Conservation (phyloP, 2,888 invertebrate species). For the Diploptera punctata region DNA sequence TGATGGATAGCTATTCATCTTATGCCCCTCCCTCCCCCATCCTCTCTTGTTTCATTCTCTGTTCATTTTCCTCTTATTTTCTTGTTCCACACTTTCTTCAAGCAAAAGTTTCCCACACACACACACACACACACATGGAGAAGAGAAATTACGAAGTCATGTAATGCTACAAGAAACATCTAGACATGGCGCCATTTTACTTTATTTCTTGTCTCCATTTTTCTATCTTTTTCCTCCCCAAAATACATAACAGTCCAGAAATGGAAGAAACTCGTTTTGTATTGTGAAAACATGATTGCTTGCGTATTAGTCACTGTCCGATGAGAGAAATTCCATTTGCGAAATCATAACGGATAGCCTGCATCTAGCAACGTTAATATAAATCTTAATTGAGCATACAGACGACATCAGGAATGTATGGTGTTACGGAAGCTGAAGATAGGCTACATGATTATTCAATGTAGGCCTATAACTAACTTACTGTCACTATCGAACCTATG, state of each 20-base stretch:
- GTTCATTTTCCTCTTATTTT: constrained; percentile 24
- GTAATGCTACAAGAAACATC: constrained; percentile 14
- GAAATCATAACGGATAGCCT: too few relatives aligned
- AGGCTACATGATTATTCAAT: too few relatives aligned
- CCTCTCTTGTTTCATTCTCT: constrained; percentile 8
- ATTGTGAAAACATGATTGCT: too few relatives aligned
- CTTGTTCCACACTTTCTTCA: constrained; percentile 5
- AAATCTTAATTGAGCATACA: too few relatives aligned
- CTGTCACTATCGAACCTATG: too few relatives aligned
- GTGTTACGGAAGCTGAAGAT: too few relatives aligned
- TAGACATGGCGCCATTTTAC: constrained; percentile 1
- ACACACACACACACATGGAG: constrained; percentile 3
- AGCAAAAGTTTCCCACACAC: constrained; percentile 19
- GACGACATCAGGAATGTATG: too few relatives aligned
- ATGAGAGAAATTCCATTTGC: too few relatives aligned
- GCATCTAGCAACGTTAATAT: too few relatives aligned
- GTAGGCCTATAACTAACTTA: too few relatives aligned
- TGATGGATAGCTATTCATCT: constrained; percentile 40
- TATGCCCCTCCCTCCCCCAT: constrained; percentile 7
- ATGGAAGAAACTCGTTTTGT: too few relatives aligned
- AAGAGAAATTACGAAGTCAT: constrained; percentile 13
- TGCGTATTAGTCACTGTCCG: too few relatives aligned
- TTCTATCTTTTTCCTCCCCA: not conserved
- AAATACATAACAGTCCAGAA: not conserved
- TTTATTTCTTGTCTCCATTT: not conserved